These are phyloP conservation scores for Amblyornis subalaris DNA, from an alignment of 2,113 vertebrate species.

Conservation along the genomic window DNA sequence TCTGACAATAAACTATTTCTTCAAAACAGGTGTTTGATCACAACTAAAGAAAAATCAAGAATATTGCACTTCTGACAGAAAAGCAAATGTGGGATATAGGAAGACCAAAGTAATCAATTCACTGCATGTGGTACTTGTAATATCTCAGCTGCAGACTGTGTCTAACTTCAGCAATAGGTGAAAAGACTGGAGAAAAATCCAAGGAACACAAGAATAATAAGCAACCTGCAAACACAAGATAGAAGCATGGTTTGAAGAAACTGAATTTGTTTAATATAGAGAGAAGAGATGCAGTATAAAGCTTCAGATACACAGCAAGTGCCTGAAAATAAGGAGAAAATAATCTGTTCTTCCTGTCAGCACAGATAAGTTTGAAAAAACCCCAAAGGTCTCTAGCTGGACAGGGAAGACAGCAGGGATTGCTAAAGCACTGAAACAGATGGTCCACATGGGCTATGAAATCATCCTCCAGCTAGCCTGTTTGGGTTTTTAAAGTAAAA, in stretches of 20 bases:
- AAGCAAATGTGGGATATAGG: not conserved
- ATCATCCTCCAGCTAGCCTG: not conserved
- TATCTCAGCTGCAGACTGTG: not conserved
- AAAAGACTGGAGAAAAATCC: not conserved
- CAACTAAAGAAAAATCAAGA: not conserved
- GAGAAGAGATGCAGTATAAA: not conserved
- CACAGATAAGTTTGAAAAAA: not conserved
- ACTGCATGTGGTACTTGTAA: not conserved
- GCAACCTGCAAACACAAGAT: not conserved
- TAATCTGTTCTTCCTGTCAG: not conserved
- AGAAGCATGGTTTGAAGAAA: not conserved
- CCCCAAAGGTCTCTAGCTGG: not conserved
- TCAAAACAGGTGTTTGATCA: not conserved
- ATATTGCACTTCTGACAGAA: not conserved
- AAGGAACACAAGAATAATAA: not conserved
- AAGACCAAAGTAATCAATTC: not conserved
- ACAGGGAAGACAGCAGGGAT: not conserved
- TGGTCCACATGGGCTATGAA: not conserved
- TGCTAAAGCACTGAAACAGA: not conserved
- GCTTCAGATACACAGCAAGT: not conserved
- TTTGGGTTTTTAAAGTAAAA: not conserved
- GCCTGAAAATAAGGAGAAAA: not conserved
- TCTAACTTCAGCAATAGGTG: not conserved
- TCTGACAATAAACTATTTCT: not conserved
- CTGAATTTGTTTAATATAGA: not conserved